These are phyloP conservation scores for Apodemus sylvaticus DNA, from an alignment of 2,113 vertebrate genomes.

Conservation along the genomic window DNA sequence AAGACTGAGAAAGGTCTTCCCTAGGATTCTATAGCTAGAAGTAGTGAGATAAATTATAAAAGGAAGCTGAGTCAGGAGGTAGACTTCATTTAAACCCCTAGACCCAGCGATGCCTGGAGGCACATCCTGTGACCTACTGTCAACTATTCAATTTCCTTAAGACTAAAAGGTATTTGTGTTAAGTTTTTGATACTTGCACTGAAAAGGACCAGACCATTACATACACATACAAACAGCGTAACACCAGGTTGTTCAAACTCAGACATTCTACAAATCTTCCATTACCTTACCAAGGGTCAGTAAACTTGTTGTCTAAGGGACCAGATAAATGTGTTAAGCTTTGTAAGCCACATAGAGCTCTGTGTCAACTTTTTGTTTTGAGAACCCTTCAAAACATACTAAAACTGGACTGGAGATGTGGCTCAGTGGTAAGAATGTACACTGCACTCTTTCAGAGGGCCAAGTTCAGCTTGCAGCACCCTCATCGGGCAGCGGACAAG, in stretches of 20 bases:
- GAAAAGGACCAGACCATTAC: slow-evolving; percentile 38
- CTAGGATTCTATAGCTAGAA: slow-evolving; percentile 8
- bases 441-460: neutral
- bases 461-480: neutral
- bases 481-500: neutral
- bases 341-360: neutral
- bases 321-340: slow-evolving; percentile 42
- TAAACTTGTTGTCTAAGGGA: slow-evolving; percentile 41
- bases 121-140: slow-evolving; percentile 17
- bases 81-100: neutral
- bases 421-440: neutral
- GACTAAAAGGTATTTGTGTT: slow-evolving; percentile 31
- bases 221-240: slow-evolving; percentile 39
- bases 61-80: neutral
- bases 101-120: neutral
- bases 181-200: slow-evolving; percentile 10
- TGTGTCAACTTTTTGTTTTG: slow-evolving; percentile 34
- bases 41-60: neutral
- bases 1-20: slow-evolving; percentile 2
- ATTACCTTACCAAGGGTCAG: neutral
- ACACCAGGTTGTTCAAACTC: slow-evolving; percentile 38
- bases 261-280: slow-evolving; percentile 8
- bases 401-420: neutral
- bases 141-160: slow-evolving; percentile 17
- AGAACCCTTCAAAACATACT: slow-evolving; percentile 7